Percentiles rank a stretch among this genome's conserved stretches.
Conservation (phyloP, 2,888 invertebrate genomes). For the Cantharis nigra region DNA sequence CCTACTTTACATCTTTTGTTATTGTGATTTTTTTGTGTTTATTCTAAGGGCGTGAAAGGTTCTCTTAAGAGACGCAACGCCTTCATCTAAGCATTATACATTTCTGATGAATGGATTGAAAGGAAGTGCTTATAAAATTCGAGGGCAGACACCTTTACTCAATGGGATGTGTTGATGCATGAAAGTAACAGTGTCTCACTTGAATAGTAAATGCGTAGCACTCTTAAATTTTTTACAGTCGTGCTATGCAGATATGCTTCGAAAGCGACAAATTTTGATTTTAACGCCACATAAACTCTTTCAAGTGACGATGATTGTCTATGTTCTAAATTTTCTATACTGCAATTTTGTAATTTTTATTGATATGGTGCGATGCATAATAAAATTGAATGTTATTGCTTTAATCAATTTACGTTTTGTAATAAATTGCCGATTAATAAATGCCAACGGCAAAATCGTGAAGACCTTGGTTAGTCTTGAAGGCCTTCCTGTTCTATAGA, state of each 20-base stretch:
- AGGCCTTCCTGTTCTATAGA: conserved; percentile 41
- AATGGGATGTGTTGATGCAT: conserved; percentile 37
- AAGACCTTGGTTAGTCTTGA: conserved; percentile 39
- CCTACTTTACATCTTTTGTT: conserved; percentile 41
- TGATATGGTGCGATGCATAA: not conserved
- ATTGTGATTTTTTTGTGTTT: conserved; percentile 36
- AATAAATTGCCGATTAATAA: not conserved
- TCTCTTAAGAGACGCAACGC: conserved; percentile 32
- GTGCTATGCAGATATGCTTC: not conserved
- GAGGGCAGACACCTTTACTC: conserved; percentile 35
- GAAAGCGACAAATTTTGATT: not conserved
- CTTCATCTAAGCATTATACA: conserved; percentile 37
- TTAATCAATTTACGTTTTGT: not conserved
- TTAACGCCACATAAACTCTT: not conserved
- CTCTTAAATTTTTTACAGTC: conserved; percentile 5
- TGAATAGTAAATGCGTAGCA: conserved; percentile 31
- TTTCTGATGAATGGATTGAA: conserved; percentile 39
- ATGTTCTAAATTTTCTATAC: not conserved
- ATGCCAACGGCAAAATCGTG: conserved; percentile 34
- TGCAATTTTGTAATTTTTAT: not conserved
- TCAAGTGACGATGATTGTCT: not conserved
- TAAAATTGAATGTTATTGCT: not conserved
- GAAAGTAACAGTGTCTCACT: conserved; percentile 34
- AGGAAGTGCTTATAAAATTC: conserved; percentile 36
- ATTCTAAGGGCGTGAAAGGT: conserved; percentile 37